Conservation (phyloP, 2,888 invertebrate genomes). For the Noctua janthe region DNA sequence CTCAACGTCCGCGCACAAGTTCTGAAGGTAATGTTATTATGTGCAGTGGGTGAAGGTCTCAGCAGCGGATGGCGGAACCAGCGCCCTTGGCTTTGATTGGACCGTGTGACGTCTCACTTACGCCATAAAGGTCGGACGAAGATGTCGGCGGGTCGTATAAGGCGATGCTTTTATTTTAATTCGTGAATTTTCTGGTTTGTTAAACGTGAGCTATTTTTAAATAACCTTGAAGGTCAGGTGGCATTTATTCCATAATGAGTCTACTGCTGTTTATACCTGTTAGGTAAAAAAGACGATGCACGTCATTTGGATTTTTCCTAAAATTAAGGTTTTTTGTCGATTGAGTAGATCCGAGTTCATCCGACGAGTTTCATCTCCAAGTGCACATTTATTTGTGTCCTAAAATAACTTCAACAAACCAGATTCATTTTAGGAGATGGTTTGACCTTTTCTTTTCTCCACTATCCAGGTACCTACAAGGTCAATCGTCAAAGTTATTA, state of each 20-base stretch:
- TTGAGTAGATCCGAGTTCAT: neutral
- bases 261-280: neutral
- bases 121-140: neutral
- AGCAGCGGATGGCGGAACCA: conserved; percentile 2
- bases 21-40: conserved; percentile 21
- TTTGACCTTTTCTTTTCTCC: neutral
- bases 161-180: conserved; percentile 14
- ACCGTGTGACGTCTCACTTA: conserved; percentile 15
- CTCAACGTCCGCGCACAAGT: conserved; percentile 5
- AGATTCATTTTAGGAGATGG: neutral
- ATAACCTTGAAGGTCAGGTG: neutral
- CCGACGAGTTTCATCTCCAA: neutral
- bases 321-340: neutral
- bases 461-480: neutral
- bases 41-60: conserved; percentile 35
- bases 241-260: neutral
- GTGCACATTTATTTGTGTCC: no score
- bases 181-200: conserved; percentile 7
- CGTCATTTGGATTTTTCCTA: neutral
- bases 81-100: conserved; percentile 45
- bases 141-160: neutral
- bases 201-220: conserved; percentile 12
- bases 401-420: conserved; percentile 3
- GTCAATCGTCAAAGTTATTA: neutral
- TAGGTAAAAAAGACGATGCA: neutral